A percentile compares a stretch with the other conserved stretches of the same genome.
phyloP scores from a whole-genome alignment of 2,888 invertebrate genomes.

The Mylabris sibirica region DNA sequence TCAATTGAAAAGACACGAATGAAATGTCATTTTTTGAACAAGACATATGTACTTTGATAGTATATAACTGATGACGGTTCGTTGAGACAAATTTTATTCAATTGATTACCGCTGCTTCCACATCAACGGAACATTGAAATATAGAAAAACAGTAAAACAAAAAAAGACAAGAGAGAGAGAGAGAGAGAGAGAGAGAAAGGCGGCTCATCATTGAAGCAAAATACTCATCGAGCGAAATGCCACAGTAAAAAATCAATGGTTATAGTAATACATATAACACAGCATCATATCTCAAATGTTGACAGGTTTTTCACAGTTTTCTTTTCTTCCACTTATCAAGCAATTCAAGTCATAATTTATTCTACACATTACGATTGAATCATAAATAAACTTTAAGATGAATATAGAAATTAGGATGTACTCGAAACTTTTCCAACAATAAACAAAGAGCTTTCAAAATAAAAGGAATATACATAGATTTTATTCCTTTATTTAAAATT shows the following conservation, averaged over 20 bases:
- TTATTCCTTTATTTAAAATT: not conserved
- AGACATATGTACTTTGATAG: not conserved
- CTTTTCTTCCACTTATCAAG: not conserved
- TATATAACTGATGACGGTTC: conserved; percentile 6
- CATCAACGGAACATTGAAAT: not conserved
- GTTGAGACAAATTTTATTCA: conserved; percentile 13
- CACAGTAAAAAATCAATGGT: conserved; percentile 15
- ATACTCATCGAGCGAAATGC: not conserved
- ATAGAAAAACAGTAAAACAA: too few species aligned
- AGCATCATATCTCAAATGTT: conserved; percentile 7
- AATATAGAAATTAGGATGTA: not conserved
- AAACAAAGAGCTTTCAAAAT: not conserved
- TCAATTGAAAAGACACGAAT: not conserved
- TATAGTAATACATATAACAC: not conserved
- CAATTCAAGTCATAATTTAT: not conserved
- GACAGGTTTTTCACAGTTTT: conserved; percentile 3
- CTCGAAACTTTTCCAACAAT: not conserved
- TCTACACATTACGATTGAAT: not conserved
- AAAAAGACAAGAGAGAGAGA: too few species aligned
- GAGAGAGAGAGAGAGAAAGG: too few species aligned
- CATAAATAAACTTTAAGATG: not conserved
- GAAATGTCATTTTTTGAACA: not conserved
- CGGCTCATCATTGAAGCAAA: not conserved
- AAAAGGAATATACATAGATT: not conserved
- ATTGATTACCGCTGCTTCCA: not conserved